Conservation (phyloP, 37 sponge, comb jelly and placozoan genomes). For the Petrosia ficiformis region DNA sequence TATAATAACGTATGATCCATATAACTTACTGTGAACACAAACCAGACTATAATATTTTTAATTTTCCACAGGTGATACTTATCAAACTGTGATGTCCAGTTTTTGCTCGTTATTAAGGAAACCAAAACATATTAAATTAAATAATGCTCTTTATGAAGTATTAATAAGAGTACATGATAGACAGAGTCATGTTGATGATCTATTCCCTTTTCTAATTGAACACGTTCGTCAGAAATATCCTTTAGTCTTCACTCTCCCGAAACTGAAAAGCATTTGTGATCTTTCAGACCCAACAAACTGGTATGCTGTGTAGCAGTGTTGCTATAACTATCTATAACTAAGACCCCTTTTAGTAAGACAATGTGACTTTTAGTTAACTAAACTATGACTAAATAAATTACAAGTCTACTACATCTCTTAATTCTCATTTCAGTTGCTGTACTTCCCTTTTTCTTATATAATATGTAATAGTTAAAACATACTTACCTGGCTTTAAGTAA, state of each 20-base stretch:
- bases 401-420: neutral
- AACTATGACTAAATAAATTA: no score
- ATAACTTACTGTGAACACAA: no score
- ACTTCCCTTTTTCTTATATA: no score
- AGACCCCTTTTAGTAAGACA: no score
- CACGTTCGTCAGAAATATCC: conserved; percentile 16
- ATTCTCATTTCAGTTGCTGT: conserved; percentile 3
- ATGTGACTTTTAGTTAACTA: no score
- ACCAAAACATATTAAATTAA: neutral
- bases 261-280: conserved; percentile 29
- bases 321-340: no score
- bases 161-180: neutral
- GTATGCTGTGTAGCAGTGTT: conserved; percentile 14
- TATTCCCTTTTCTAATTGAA: conserved; percentile 42
- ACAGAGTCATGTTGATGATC: conserved; percentile 16
- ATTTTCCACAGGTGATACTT: neutral
- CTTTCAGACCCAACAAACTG: conserved; percentile 46
- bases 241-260: neutral
- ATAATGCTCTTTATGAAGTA: neutral
- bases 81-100: neutral
- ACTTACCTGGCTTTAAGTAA: no score
- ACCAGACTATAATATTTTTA: no score
- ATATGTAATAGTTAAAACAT: no score
- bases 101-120: neutral
- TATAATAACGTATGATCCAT: no score